phyloP scores from a whole-genome alignment of 2,113 vertebrate species.

The Prunella himalayana region DNA sequence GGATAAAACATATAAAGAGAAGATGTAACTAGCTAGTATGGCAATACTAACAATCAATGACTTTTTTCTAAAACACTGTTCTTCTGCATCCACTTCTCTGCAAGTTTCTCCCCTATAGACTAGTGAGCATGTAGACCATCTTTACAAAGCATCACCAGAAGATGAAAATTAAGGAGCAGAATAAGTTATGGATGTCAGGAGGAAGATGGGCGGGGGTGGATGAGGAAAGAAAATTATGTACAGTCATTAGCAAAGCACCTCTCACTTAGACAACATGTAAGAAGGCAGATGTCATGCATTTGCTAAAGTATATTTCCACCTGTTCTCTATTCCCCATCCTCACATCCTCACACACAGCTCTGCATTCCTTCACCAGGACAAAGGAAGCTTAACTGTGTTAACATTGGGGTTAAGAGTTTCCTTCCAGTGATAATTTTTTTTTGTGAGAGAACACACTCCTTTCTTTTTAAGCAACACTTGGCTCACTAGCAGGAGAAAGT shows the following conservation, averaged over 20 bases:
- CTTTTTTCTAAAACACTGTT: not conserved
- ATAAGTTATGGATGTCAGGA: not conserved
- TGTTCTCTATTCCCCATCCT: not conserved
- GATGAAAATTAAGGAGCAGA: not conserved
- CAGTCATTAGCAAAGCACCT: not conserved
- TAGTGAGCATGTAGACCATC: rapidly evolving
- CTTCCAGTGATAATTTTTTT: not conserved
- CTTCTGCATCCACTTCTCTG: not conserved
- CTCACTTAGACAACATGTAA: not conserved
- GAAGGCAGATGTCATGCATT: not conserved
- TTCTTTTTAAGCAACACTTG: not conserved
- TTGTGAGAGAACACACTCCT: not conserved
- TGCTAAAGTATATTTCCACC: not conserved
- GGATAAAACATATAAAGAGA: not conserved
- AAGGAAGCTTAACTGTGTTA: not conserved
- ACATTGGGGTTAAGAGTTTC: not conserved
- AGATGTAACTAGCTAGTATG: not conserved
- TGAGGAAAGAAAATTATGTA: not conserved
- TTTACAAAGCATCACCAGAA: not conserved
- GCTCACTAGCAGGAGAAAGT: not conserved
- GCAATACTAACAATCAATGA: not conserved
- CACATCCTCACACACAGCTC: not conserved
- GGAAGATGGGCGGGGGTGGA: no score
- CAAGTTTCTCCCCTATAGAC: not conserved
- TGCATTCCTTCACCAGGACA: not conserved